Base-by-base conservation (phyloP, 2,888 invertebrate genomes). In the Ceratothoa steindachneri region DNA sequence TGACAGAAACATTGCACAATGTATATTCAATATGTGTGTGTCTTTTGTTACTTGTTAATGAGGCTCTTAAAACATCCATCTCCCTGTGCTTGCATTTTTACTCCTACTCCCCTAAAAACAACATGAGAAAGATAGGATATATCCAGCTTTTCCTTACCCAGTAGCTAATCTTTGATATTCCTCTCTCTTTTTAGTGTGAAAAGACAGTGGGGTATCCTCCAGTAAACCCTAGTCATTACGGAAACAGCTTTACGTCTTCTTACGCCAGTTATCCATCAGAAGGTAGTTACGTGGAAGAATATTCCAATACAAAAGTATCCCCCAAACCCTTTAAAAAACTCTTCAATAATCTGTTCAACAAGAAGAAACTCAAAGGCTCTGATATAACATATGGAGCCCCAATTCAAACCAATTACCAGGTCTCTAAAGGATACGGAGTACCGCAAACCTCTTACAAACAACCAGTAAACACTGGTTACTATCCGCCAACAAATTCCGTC, bases 371-470 rank as follows among this genome's bases (percentile, higher is more conserved):
- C 5, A 7, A 60, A 60, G 60, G 60, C n/a, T 9, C 41, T 9
- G 41, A 9, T 15, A 5, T 41, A 41, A 41, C 41, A 41, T 41
- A 70, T n/a, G 70, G 30, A 70, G 60, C 52, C n/a, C 70, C 70
- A 12, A 12, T 55, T 60, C 52, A 31, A 24, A 29, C 52, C 19
- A 22, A 60, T 24, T 12, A 22, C n/a, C 24, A 7, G 55, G 52
- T 22, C 19, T 29, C 3, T 69, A 72, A 30, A 30, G 69, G 3
- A 28, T 76, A 73, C 67, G 41, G 30, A 22, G 67, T 65, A 27
- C 77, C 71, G 1, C 30, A 68, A 30, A 19, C 77, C 41, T 28
- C 71, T 22, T 77, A 77, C 51, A 69, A 53, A 22, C 60, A 55
- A 29, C 65, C 65, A 4, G 30, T n/a, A 22, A 41, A 41, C 22